Evolutionary conservation across 2,888 invertebrate genomes (phyloP).

Genomic region (Epicampocera succincta): DNA sequence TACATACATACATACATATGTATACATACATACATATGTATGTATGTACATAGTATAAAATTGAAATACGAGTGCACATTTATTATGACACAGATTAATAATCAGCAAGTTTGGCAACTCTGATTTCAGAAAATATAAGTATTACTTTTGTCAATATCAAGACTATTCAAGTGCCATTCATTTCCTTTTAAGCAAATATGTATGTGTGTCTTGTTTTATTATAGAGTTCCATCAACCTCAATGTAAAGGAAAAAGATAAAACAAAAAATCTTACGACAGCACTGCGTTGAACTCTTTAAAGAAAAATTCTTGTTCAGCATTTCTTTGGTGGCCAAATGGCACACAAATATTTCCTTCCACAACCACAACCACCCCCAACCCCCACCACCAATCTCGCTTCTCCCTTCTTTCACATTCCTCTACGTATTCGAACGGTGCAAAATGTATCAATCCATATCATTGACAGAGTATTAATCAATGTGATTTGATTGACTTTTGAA

Average conservation of each 20-base stretch:
- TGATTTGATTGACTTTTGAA: conserved; percentile 67
- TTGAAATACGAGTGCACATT: too few relatives aligned
- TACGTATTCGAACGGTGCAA: conserved; percentile 36
- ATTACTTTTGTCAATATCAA: conserved; percentile 12
- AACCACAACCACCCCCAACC: too few relatives aligned
- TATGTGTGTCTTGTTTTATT: too few relatives aligned
- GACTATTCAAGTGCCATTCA: conserved; percentile 37
- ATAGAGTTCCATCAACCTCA: conserved; percentile 9
- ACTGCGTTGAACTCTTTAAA: conserved; percentile 17
- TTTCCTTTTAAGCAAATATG: conserved; percentile 22
- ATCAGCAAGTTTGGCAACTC: conserved; percentile 12
- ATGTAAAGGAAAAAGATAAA: not conserved
- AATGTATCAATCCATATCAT: conserved; percentile 60
- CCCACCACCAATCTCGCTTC: not conserved
- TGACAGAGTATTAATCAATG: conserved; percentile 65
- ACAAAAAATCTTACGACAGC: conserved; percentile 13
- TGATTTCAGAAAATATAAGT: not conserved
- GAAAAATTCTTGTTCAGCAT: conserved; percentile 9
- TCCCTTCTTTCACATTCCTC: not conserved
- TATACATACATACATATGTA: too few relatives aligned
- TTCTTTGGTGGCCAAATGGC: conserved; percentile 1
- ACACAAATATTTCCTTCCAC: not conserved
- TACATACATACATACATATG: too few relatives aligned
- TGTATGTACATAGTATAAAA: too few relatives aligned
- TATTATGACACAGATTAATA: not conserved